phyloP scores from a whole-genome alignment of 2,888 invertebrate genomes.

The Agrotis ipsilon region DNA sequence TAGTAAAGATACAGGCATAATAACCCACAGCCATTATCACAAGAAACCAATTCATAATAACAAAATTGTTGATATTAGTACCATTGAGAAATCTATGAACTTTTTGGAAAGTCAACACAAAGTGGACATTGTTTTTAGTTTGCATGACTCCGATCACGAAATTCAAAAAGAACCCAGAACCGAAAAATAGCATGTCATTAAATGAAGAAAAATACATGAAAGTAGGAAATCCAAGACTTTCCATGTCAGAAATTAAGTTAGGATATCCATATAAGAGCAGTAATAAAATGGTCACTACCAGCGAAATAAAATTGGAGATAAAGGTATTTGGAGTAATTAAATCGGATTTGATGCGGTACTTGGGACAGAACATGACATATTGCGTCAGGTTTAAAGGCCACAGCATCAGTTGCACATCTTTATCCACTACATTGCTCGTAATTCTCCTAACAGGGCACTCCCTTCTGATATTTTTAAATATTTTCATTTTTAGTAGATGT shows the following conservation, averaged over 20 bases:
- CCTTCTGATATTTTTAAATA: not conserved
- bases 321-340: conserved; percentile 3
- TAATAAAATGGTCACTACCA: not conserved
- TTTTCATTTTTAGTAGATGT: not conserved
- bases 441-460: not conserved
- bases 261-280: not conserved
- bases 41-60: conserved; percentile 40
- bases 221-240: not conserved
- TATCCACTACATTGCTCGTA: conserved; percentile 10
- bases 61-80: conserved; percentile 1
- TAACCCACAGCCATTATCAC: not conserved
- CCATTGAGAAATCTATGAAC: conserved; percentile 35
- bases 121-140: conserved; percentile 17
- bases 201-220: not conserved
- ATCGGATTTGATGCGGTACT: conserved; percentile 14
- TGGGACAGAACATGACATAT: conserved; percentile 16
- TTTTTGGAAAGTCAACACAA: conserved; percentile 33
- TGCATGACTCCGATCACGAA: conserved; percentile 5
- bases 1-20: not conserved
- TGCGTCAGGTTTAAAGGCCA: conserved; percentile 23
- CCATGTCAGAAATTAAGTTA: not conserved
- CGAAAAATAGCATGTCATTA: not conserved
- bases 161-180: conserved; percentile 13
- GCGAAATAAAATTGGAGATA: conserved; percentile 8
- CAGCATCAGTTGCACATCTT: conserved; percentile 21